Conservation (phyloP, 2,888 invertebrate genomes). For the Lycocerus yunnanus region DNA sequence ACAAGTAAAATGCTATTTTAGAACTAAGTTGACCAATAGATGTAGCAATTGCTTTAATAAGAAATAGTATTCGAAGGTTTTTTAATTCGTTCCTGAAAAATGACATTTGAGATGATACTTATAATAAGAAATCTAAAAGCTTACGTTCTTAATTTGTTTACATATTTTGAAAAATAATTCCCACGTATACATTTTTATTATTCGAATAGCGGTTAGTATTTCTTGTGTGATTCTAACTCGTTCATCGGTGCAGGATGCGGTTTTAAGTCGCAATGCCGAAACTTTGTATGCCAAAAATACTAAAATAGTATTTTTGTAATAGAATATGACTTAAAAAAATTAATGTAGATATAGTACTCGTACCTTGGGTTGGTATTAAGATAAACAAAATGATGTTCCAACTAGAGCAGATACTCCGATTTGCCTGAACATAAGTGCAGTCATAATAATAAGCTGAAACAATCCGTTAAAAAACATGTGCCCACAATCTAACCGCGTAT, state of each 20-base stretch:
- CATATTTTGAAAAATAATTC: slow-evolving; percentile 74
- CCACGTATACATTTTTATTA: slow-evolving; percentile 91
- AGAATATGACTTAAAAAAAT: no score
- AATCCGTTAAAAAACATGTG: slow-evolving; percentile 81
- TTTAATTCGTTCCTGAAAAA: slow-evolving; percentile 73
- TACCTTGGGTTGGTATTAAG: slow-evolving; percentile 50
- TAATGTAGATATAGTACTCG: no score
- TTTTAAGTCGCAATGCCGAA: slow-evolving; percentile 70
- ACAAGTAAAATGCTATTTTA: slow-evolving; percentile 47
- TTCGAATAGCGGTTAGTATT: slow-evolving; percentile 79
- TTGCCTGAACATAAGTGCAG: slow-evolving; percentile 66
- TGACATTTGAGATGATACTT: no score
- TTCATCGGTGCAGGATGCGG: slow-evolving; percentile 84
- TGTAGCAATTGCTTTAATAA: slow-evolving; percentile 43
- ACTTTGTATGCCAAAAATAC: slow-evolving; percentile 48
- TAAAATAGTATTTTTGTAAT: no score
- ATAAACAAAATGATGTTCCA: slow-evolving; percentile 57
- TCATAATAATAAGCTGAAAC: slow-evolving; percentile 72
- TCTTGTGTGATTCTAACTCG: slow-evolving; percentile 90
- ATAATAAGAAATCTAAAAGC: no score
- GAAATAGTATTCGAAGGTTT: slow-evolving; percentile 52
- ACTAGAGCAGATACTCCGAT: slow-evolving; percentile 61
- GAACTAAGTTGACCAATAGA: slow-evolving; percentile 44
- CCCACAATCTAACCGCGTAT: slow-evolving; percentile 75
- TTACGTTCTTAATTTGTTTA: slow-evolving; percentile 73